phyloP scores from a whole-genome alignment of 2,113 vertebrate genomes.

The Erinaceus europaeus region DNA sequence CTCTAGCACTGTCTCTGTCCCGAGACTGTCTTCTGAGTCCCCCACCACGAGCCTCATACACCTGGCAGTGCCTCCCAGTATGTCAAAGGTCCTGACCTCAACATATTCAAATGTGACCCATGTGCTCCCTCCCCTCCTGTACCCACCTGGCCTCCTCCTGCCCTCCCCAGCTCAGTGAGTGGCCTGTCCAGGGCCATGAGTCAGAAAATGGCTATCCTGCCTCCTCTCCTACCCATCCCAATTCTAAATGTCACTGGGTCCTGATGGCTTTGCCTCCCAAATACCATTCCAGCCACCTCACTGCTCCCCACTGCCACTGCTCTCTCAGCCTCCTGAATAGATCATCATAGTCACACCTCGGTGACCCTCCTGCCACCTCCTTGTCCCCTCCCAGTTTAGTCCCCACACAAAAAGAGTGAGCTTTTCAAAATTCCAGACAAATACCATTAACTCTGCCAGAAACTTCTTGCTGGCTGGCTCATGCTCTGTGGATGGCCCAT shows the following conservation, averaged over 20 bases:
- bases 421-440: neutral
- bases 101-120: neutral
- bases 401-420: neutral
- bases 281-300: neutral
- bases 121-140: neutral
- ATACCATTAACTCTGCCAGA: neutral
- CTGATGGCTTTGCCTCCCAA: neutral
- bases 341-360: too few relatives aligned
- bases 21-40: neutral
- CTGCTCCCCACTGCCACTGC: neutral
- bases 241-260: constrained; percentile 27
- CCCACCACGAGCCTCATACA: too few relatives aligned
- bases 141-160: neutral
- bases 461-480: neutral
- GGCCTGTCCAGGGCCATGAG: neutral
- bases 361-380: neutral
- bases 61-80: neutral
- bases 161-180: neutral
- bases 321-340: neutral
- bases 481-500: too few relatives aligned
- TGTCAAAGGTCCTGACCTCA: too few relatives aligned
- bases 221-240: neutral
- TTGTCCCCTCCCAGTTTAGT: neutral
- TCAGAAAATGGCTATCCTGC: neutral
- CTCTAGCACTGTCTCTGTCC: neutral